phyloP scores from a whole-genome alignment of 2,113 vertebrate species.

The Rhinoderma darwinii region DNA sequence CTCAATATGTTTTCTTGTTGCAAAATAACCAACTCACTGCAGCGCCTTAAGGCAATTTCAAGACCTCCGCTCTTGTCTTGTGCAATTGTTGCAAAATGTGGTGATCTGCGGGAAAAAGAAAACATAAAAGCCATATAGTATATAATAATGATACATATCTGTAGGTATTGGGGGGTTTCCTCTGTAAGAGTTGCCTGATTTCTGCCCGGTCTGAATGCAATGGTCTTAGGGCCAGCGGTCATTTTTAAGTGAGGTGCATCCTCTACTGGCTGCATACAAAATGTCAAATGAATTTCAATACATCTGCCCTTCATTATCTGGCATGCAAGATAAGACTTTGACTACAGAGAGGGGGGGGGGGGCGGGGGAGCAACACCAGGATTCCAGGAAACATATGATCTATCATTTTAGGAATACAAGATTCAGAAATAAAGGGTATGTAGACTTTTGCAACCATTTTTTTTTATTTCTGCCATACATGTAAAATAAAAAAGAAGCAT shows the following conservation, averaged over 20 bases:
- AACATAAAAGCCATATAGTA: not conserved
- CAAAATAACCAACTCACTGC: conserved; percentile 70
- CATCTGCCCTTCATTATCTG: not conserved
- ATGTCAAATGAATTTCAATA: not conserved
- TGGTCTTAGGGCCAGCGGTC: not conserved
- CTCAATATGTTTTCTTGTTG: conserved; percentile 70
- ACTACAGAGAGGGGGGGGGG: not conserved
- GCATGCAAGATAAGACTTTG: not conserved
- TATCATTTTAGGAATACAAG: not conserved
- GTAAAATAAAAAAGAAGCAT: not conserved
- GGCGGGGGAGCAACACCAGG: not conserved
- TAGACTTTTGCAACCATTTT: not conserved
- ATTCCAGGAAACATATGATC: not conserved
- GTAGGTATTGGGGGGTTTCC: not conserved
- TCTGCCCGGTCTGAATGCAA: not conserved
- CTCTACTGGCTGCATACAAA: conserved; percentile 12
- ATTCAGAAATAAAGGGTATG: not conserved
- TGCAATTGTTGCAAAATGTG: conserved; percentile 66
- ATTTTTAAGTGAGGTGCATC: conserved; percentile 15
- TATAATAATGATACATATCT: not conserved
- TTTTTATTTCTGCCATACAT: not conserved
- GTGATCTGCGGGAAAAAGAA: conserved; percentile 6
- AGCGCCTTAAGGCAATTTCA: conserved; percentile 73
- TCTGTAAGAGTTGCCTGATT: not conserved
- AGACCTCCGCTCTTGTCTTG: conserved; percentile 66